Evolutionary conservation across 2,888 invertebrate genomes (phyloP).

Genomic region (Erebia palarica): DNA sequence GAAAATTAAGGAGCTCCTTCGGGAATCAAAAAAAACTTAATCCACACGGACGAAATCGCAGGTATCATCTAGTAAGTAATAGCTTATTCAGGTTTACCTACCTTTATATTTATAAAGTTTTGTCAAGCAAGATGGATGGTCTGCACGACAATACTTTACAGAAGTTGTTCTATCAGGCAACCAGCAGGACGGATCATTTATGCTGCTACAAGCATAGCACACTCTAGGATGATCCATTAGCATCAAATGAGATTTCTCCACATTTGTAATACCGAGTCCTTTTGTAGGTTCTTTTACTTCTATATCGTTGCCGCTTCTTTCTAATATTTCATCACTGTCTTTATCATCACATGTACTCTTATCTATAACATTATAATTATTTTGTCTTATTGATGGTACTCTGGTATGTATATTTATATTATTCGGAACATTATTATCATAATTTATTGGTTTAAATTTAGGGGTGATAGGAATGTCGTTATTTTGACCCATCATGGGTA

Average conservation of each 20-base stretch:
- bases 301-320: conserved; percentile 16
- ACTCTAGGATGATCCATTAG: conserved; percentile 52
- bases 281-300: conserved; percentile 47
- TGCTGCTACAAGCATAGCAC: conserved; percentile 67
- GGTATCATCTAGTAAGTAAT: background rate
- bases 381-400: background rate
- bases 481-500: background rate
- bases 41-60: no score
- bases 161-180: conserved; percentile 59
- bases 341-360: conserved; percentile 10
- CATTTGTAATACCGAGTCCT: conserved; percentile 46
- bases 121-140: conserved; percentile 59
- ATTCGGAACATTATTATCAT: background rate
- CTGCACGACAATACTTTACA: conserved; percentile 64
- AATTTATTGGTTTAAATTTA: background rate
- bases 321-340: conserved; percentile 7
- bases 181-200: conserved; percentile 59
- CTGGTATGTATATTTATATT: background rate
- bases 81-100: conserved; percentile 43
- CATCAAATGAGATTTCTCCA: conserved; percentile 45
- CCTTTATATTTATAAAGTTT: conserved; percentile 56
- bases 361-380: conserved; percentile 14
- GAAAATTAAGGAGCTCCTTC: no score
- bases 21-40: no score
- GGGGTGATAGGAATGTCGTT: background rate